phyloP scores from a whole-genome alignment of 2,113 vertebrate species.

The Dromaius novaehollandiae region DNA sequence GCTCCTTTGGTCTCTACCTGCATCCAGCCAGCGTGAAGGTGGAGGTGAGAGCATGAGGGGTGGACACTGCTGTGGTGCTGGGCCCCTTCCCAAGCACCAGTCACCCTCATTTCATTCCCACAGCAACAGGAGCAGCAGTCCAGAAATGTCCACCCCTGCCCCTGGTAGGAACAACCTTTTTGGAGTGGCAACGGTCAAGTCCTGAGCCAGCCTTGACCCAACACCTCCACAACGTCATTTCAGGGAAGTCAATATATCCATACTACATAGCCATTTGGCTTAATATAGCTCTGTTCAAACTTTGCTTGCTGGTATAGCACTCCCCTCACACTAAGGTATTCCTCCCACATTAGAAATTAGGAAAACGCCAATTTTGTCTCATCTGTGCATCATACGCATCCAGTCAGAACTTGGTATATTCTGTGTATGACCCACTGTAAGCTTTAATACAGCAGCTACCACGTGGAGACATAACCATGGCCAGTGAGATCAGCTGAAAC shows the following conservation, averaged over 20 bases:
- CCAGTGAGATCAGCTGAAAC: neutral
- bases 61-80: neutral
- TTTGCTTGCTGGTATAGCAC: neutral
- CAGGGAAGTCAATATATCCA: neutral
- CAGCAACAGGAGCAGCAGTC: neutral
- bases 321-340: neutral
- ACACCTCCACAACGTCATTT: neutral
- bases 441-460: neutral
- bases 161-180: neutral
- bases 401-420: neutral
- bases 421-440: accelerated
- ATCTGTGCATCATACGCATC: accelerated
- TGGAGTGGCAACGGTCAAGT: neutral
- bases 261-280: neutral
- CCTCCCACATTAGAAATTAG: neutral
- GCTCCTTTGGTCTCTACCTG: neutral
- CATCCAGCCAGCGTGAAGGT: neutral
- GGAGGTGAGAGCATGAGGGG: neutral
- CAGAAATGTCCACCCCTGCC: neutral
- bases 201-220: neutral
- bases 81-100: neutral
- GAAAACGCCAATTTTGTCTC: neutral
- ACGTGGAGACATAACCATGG: neutral
- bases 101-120: neutral
- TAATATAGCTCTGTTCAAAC: neutral